Evolutionary conservation across 1,140 invertebrate species (phyloP).

Genomic region (Rhizoglyphus robini): DNA sequence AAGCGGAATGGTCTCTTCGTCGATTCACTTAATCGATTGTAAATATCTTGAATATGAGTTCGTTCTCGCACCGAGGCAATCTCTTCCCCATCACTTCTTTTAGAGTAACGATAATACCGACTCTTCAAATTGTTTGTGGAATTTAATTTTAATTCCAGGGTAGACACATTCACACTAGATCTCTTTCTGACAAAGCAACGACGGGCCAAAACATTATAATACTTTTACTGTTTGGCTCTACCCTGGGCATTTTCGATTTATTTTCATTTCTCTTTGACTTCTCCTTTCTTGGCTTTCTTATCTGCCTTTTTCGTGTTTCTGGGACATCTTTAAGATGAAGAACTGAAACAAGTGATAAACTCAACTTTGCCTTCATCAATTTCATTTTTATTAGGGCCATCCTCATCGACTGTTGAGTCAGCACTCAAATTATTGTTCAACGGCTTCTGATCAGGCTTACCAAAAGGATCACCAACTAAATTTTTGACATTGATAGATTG

Average conservation of each 20-base stretch:
- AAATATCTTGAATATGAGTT: not conserved
- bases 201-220: not conserved
- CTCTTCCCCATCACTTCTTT: conserved; percentile 1
- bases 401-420: conserved; percentile 20
- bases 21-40: not conserved
- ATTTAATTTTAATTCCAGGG: not conserved
- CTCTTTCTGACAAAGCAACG: too few relatives aligned
- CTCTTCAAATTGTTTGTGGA: not conserved
- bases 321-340: conserved; percentile 12
- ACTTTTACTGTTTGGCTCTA: too few relatives aligned
- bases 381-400: not conserved
- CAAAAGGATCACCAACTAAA: conserved; percentile 23
- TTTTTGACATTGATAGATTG: conserved; percentile 23
- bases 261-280: too few relatives aligned
- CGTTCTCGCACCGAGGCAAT: not conserved
- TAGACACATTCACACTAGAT: too few relatives aligned
- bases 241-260: conserved; percentile 2
- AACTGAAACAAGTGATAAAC: conserved; percentile 22
- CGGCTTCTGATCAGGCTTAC: conserved; percentile 27
- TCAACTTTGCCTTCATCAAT: conserved; percentile 22
- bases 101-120: not conserved
- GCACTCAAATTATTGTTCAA: conserved; percentile 29
- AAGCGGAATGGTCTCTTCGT: not conserved
- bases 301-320: not conserved
- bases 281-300: too few relatives aligned